Percentiles rank a stretch among this genome's conserved stretches.
phyloP scores from a whole-genome alignment of 2,113 vertebrate species.

The Odontesthes bonariensis region DNA sequence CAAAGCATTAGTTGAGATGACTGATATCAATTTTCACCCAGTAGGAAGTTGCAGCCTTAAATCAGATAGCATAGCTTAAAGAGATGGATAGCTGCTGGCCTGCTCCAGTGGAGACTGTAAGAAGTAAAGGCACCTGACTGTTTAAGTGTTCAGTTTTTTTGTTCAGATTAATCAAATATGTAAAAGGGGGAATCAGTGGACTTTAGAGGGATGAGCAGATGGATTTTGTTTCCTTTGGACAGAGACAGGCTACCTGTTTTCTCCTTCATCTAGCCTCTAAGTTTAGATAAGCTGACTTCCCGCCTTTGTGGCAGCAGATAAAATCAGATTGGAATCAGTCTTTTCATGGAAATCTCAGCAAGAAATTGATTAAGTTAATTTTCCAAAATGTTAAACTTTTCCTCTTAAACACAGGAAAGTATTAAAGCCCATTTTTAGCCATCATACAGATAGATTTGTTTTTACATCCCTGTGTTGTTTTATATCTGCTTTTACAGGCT shows the following conservation, averaged over 20 bases:
- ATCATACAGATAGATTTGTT: background rate
- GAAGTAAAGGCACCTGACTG: background rate
- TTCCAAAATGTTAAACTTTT: conserved; percentile 1
- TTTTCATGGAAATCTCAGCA: background rate
- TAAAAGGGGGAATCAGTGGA: background rate
- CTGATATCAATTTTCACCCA: background rate
- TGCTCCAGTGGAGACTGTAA: background rate
- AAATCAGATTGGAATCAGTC: background rate
- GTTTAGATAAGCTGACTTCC: background rate
- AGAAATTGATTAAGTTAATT: conserved; percentile 5
- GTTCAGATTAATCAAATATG: background rate
- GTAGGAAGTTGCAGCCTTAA: background rate
- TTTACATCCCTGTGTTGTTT: no score
- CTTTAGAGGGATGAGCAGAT: conserved; percentile 3
- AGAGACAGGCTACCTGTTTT: background rate
- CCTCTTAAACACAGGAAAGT: background rate
- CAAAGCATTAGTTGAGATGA: background rate
- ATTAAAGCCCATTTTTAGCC: background rate
- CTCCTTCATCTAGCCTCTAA: conserved; percentile 8
- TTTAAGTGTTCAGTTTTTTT: background rate
- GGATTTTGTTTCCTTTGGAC: conserved; percentile 1
- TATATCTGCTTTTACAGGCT: conserved; percentile 5
- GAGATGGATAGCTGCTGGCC: background rate
- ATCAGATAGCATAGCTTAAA: background rate
- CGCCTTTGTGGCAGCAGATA: background rate